Conservation (phyloP, 2,888 invertebrate species). For the Blastobasis adustella region DNA sequence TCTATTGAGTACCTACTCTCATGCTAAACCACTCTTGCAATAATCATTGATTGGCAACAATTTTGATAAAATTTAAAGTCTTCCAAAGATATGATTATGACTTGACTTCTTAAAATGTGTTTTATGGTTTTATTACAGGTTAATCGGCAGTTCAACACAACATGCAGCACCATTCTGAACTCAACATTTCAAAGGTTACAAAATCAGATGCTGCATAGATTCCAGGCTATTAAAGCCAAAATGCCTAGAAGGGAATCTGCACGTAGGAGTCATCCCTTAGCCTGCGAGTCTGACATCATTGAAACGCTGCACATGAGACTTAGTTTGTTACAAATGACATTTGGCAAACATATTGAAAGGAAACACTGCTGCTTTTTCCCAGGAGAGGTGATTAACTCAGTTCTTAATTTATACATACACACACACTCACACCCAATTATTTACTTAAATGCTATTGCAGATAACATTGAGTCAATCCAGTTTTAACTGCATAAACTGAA, state of each 20-base stretch:
- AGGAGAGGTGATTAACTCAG: conserved; percentile 81
- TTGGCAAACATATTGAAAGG: conserved; percentile 94
- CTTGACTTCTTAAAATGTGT: no score
- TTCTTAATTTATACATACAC: no score
- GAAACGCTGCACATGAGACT: conserved; percentile 95
- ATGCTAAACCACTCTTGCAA: no score
- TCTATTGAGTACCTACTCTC: no score
- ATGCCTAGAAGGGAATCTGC: conserved; percentile 95
- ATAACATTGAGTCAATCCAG: no score
- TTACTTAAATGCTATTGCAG: no score
- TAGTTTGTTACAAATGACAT: conserved; percentile 93
- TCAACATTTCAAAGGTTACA: conserved; percentile 90
- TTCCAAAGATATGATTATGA: no score
- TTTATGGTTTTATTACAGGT: conserved; percentile 73
- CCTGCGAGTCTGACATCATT: conserved; percentile 94
- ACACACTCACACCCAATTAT: no score
- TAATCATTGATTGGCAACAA: no score
- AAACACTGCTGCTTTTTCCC: conserved; percentile 96
- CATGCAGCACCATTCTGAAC: conserved; percentile 87
- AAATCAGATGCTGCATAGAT: conserved; percentile 87
- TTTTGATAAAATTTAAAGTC: no score
- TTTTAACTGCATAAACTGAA: no score
- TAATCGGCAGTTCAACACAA: conserved; percentile 84
- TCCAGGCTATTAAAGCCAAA: conserved; percentile 91
- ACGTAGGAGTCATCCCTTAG: conserved; percentile 90